phyloP scores from a whole-genome alignment of 2,888 invertebrate genomes.

The Pherbina coryleti region DNA sequence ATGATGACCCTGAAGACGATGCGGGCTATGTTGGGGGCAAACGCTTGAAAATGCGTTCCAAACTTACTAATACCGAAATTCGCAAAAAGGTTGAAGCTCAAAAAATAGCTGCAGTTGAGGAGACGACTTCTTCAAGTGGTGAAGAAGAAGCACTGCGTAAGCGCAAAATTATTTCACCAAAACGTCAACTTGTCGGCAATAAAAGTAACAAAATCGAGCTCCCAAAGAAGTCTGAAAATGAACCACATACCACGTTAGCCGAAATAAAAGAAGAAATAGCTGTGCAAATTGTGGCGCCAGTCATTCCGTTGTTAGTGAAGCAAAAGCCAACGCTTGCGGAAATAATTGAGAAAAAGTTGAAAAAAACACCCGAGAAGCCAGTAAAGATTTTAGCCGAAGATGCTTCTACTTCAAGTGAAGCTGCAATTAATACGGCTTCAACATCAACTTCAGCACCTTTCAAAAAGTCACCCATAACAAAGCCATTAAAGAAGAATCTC shows the following conservation, averaged over 20 bases:
- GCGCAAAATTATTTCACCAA: constrained; percentile 56
- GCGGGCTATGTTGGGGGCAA: constrained; percentile 66
- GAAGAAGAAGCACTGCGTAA: constrained; percentile 59
- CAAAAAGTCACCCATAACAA: constrained; percentile 59
- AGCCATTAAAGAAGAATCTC: constrained; percentile 62
- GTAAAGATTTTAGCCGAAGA: neutral
- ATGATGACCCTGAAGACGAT: constrained; percentile 52
- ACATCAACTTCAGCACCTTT: constrained; percentile 7
- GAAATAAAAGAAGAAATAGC: neutral
- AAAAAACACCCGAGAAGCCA: constrained; percentile 55
- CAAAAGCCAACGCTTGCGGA: constrained; percentile 61
- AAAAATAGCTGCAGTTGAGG: constrained; percentile 58
- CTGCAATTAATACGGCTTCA: neutral
- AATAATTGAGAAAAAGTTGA: constrained; percentile 63
- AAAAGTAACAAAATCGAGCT: neutral
- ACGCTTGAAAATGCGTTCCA: constrained; percentile 65
- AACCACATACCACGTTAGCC: neutral
- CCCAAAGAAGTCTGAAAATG: neutral
- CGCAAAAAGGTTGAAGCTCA: constrained; percentile 66
- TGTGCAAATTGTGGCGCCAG: neutral
- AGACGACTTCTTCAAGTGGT: constrained; percentile 64
- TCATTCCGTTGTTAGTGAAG: constrained; percentile 38
- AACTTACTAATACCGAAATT: constrained; percentile 58
- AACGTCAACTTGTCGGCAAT: constrained; percentile 42
- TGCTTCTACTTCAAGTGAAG: neutral